A percentile compares a stretch with the other conserved stretches of the same genome.
Evolutionary conservation across 2,888 invertebrate species (phyloP).

Genomic region (Tuberolachnus salignus): DNA sequence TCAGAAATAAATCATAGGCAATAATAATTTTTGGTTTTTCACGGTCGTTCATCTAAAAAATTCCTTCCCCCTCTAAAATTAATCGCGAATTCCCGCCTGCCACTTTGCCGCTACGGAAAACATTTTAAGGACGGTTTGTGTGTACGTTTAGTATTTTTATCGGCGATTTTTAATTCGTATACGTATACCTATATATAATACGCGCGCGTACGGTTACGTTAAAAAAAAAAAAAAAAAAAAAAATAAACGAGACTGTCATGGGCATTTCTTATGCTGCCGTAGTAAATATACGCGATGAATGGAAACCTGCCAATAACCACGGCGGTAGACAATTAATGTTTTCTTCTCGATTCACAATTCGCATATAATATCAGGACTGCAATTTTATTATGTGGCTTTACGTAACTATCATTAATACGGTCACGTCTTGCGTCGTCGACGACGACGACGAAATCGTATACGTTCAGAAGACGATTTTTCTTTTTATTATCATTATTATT

Average conservation of each 20-base stretch:
- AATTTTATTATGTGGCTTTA: constrained; percentile 41
- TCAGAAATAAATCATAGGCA: too few species aligned
- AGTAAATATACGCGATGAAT: constrained; percentile 8
- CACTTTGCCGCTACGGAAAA: too few species aligned
- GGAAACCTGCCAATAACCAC: constrained; percentile 33
- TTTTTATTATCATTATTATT: constrained; percentile 33
- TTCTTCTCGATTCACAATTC: constrained; percentile 34
- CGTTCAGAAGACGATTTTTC: constrained; percentile 29
- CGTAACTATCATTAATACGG: constrained; percentile 35
- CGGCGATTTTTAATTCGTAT: too few species aligned
- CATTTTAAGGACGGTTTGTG: too few species aligned
- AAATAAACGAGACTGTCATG: constrained; percentile 21
- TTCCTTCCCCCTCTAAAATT: too few species aligned
- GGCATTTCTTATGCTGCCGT: neutral
- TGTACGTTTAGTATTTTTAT: too few species aligned
- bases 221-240: too few species aligned
- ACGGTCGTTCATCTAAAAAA: too few species aligned
- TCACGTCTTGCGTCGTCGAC: constrained; percentile 26
- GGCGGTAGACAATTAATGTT: constrained; percentile 10
- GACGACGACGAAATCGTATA: neutral
- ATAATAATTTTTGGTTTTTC: too few species aligned
- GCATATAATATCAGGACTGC: constrained; percentile 11
- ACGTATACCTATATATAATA: too few species aligned
- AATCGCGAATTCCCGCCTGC: too few species aligned
- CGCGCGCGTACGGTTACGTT: neutral